These are phyloP conservation scores for Habropoda laboriosa DNA, from an alignment of 1,140 invertebrate species.

Conservation along the genomic window DNA sequence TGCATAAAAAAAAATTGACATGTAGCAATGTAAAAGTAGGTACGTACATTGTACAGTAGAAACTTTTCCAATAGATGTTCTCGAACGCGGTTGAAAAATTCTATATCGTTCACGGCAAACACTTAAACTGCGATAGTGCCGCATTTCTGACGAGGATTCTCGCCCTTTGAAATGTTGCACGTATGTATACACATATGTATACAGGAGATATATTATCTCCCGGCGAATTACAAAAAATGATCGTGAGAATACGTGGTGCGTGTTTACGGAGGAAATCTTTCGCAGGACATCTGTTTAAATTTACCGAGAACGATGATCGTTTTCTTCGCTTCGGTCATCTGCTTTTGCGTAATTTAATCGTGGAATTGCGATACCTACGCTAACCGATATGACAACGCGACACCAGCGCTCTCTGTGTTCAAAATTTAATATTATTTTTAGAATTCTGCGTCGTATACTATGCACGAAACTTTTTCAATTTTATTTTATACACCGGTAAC, in stretches of 20 bases:
- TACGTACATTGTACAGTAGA: no score
- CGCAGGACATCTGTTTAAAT: slow-evolving; percentile 34
- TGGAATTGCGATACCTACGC: neutral
- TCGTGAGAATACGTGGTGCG: neutral
- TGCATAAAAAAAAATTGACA: no score
- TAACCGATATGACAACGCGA: neutral
- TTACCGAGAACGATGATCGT: slow-evolving; percentile 10
- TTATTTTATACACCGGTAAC: neutral
- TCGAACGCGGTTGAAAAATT: neutral
- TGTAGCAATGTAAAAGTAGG: no score
- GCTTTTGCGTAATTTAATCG: slow-evolving; percentile 3
- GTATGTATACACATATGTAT: no score
- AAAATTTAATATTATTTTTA: neutral
- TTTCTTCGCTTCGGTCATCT: neutral
- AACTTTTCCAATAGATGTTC: neutral
- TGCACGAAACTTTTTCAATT: neutral
- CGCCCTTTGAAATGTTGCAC: slow-evolving; percentile 42
- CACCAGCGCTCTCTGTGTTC: no score
- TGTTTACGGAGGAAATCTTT: neutral
- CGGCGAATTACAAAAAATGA: slow-evolving; percentile 7
- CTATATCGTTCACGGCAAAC: slow-evolving; percentile 46
- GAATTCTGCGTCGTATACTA: neutral
- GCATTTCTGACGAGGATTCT: slow-evolving; percentile 52
- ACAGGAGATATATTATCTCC: slow-evolving; percentile 48
- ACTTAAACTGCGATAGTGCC: slow-evolving; percentile 50